These are phyloP conservation scores for Ganaspis brasiliensis DNA, from an alignment of 2,888 invertebrate genomes.

Conservation along the genomic window DNA sequence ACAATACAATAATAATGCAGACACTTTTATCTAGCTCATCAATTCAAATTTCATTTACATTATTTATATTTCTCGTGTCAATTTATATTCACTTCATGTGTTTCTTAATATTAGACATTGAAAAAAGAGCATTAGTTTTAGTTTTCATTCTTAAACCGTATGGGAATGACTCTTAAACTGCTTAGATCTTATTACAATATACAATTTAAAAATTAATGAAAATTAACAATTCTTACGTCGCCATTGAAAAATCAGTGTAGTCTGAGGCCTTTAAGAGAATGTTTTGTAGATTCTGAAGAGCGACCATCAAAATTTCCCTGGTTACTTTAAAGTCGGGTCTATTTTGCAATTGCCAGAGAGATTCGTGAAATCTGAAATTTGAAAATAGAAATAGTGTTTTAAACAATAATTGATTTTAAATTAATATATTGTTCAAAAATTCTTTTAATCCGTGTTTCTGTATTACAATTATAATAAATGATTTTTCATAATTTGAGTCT, in stretches of 20 bases:
- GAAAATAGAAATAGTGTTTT: not conserved
- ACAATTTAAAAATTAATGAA: too few relatives aligned
- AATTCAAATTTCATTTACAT: not conserved
- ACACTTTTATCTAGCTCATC: too few relatives aligned
- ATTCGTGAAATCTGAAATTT: constrained; percentile 85
- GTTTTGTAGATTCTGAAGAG: constrained; percentile 92
- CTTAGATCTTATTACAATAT: too few relatives aligned
- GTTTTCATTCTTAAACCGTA: too few relatives aligned
- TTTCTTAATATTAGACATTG: not conserved
- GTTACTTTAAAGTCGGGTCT: constrained; percentile 84
- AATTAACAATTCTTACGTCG: constrained; percentile 80
- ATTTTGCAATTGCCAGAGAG: constrained; percentile 87
- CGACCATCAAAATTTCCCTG: constrained; percentile 93
- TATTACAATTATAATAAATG: too few relatives aligned
- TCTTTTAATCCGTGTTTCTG: too few relatives aligned
- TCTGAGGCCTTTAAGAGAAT: constrained; percentile 89
- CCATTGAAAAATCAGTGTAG: constrained; percentile 83
- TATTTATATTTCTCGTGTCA: not conserved
- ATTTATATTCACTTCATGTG: not conserved
- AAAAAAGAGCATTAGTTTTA: too few relatives aligned
- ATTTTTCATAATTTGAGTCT: too few relatives aligned
- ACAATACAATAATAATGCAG: not conserved
- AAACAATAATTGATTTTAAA: too few relatives aligned
- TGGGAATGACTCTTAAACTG: too few relatives aligned
- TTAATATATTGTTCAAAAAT: too few relatives aligned